Base-by-base conservation (phyloP, 2,888 invertebrate genomes). In the Erpobdella octoculata region DNA sequence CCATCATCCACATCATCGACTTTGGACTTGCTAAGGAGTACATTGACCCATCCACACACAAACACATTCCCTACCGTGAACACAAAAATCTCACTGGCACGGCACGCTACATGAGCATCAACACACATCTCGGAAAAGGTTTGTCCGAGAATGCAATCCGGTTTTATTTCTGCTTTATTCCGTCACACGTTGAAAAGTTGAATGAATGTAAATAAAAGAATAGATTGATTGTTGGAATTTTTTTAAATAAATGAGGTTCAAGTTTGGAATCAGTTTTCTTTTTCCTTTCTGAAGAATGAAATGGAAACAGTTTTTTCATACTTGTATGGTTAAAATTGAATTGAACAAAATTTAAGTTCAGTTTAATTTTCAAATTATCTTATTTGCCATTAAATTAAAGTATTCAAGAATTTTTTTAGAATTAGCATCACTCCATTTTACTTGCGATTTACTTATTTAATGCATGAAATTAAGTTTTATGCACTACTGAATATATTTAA, bases 11-110 rank as follows among this genome's bases (percentile, higher is more conserved):
- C 88, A 97, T 99, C 86, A 97, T 99, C 88, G 98, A 99, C 89
- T 99, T 99, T 88, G 98, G 98, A 86, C 89, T 99, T 88, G 98
- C 98, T 86, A 99, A 99, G 89, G 98, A 98, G 89, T 99, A 98
- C 87, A 98, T 98, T 88, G 98, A 99, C 88, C 91, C 95, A 88
- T 97, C 98, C 89, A 86, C 85, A 69, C 81, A 82, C 75, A 82
- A 97, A 88, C 98, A 99, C 88, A 99, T 99, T 88, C 97, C 98
- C 81, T 99, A 98, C 87, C 91, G 97, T 89, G 98, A 99, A 88
- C 98, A 99, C 88, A 99, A 99, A 87, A 96, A 96, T 84, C 88
- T 99, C 83, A 99, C 98, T 77, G 98, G 98, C 80, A 98, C 98
- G 78, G 98, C 98, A 79, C 89, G 98, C 86, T 99, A 99, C 87